Conservation (phyloP, 2,797 vertebrate species). For the Chaenodraco wilsoni region DNA sequence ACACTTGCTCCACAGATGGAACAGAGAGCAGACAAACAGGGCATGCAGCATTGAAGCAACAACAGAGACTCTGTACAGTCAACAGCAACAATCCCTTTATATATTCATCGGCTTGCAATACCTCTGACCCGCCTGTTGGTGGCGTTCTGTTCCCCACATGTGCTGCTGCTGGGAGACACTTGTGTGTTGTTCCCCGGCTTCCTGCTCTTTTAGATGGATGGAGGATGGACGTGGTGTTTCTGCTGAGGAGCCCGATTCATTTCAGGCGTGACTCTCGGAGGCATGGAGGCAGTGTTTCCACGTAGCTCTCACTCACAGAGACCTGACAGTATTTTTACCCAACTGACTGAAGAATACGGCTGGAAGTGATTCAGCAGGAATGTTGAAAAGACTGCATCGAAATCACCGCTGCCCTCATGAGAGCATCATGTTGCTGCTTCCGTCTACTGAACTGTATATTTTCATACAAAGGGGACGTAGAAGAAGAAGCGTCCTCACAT, state of each 20-base stretch:
- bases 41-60: conserved; percentile 69
- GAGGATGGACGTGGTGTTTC: conserved; percentile 17
- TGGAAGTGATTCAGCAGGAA: conserved; percentile 17
- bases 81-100: conserved; percentile 87
- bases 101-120: conserved; percentile 84
- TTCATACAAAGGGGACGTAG: conserved; percentile 21
- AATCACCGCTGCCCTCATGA: background rate
- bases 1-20: conserved; percentile 49
- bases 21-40: conserved; percentile 54
- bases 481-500: conserved; percentile 29
- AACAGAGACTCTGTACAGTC: conserved; percentile 76
- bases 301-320: conserved; percentile 26
- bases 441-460: conserved; percentile 39
- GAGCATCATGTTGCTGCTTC: conserved; percentile 34
- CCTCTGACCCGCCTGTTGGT: conserved; percentile 72
- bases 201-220: conserved; percentile 30
- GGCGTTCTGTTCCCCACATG: conserved; percentile 51
- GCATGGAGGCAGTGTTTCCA: conserved; percentile 6
- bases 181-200: conserved; percentile 13
- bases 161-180: conserved; percentile 54
- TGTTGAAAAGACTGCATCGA: conserved; percentile 24
- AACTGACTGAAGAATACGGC: conserved; percentile 21
- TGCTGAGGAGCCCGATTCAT: conserved; percentile 14
- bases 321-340: conserved; percentile 49
- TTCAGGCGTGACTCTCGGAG: conserved; percentile 16